phyloP scores from a whole-genome alignment of 2,113 vertebrate species.

The Rhadina sibilatrix region DNA sequence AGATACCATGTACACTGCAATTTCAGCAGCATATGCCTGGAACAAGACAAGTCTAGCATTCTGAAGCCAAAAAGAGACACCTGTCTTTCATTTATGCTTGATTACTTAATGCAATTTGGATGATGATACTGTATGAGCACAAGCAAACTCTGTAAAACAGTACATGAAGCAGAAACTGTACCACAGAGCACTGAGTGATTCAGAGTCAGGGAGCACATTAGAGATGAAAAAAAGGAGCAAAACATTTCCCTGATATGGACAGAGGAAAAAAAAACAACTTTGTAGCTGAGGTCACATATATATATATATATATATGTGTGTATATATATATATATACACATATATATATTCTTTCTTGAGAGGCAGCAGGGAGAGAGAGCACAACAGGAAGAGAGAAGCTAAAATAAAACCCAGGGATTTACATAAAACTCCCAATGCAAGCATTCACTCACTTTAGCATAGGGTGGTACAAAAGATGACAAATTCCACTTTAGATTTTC shows the following conservation, averaged over 20 bases:
- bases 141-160: neutral
- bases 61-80: neutral
- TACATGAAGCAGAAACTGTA: neutral
- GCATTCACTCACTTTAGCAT: constrained; percentile 85
- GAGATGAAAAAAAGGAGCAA: neutral
- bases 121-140: neutral
- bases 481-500: constrained; percentile 87
- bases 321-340: no score
- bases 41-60: neutral
- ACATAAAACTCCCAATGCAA: neutral
- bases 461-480: constrained; percentile 90
- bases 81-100: neutral
- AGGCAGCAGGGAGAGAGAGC: neutral
- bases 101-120: neutral
- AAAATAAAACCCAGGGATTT: neutral
- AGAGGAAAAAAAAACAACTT: neutral
- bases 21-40: neutral
- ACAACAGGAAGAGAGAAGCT: neutral
- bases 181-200: neutral
- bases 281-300: neutral
- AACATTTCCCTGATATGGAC: neutral
- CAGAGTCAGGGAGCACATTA: neutral
- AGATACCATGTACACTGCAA: neutral
- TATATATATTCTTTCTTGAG: neutral
- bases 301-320: neutral